Conservation (phyloP, 2,888 invertebrate genomes). For the Agrilus cyanescens region DNA sequence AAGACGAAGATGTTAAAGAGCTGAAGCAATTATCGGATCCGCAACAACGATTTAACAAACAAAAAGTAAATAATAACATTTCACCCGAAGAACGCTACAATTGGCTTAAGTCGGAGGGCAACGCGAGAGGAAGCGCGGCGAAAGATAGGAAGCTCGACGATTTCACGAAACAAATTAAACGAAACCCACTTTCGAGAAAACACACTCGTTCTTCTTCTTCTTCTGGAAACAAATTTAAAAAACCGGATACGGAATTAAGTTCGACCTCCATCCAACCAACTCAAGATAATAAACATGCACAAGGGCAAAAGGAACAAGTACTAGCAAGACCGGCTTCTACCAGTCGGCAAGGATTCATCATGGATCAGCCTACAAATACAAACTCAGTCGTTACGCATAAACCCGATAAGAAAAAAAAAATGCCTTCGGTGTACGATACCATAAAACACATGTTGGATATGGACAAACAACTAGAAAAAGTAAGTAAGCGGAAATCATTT, state of each 20-base stretch:
- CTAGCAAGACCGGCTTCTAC: conserved; percentile 48
- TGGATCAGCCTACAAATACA: conserved; percentile 39
- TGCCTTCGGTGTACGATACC: conserved; percentile 43
- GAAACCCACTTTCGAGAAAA: too few relatives aligned
- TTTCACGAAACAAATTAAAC: too few relatives aligned
- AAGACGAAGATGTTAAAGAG: conserved; percentile 55
- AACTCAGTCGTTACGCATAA: conserved; percentile 39
- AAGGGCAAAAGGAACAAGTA: conserved; percentile 53
- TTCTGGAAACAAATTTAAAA: too few relatives aligned
- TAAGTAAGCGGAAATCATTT: conserved; percentile 32
- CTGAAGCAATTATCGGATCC: conserved; percentile 49
- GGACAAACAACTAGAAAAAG: conserved; percentile 42
- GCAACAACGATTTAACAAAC: conserved; percentile 10
- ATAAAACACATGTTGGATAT: conserved; percentile 44
- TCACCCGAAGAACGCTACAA: background rate
- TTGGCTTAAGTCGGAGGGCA: too few relatives aligned
- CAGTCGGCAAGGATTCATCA: conserved; percentile 26
- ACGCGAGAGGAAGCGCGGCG: too few relatives aligned
- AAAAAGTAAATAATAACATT: background rate
- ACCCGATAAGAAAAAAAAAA: conserved; percentile 28
- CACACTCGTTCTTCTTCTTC: too few relatives aligned
- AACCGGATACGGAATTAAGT: too few relatives aligned
- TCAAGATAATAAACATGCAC: conserved; percentile 6
- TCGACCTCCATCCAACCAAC: background rate
- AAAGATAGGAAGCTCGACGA: too few relatives aligned